Evolutionary conservation across 2,113 vertebrate species (phyloP).

Genomic region (Pagrus major): DNA sequence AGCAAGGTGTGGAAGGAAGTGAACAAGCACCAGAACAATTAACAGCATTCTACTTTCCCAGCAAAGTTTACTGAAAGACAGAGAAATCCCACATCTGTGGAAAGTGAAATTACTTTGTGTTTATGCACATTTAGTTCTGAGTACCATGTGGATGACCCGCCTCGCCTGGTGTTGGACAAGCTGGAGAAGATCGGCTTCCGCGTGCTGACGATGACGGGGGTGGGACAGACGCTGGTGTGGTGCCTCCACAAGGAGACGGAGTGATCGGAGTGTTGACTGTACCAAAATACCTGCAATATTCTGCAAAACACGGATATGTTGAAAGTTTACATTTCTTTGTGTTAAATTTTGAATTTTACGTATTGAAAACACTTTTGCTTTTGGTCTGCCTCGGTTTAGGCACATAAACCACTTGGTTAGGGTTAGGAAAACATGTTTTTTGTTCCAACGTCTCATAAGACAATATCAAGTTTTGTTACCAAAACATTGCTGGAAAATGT

Average conservation of each 20-base stretch:
- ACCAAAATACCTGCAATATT: background rate
- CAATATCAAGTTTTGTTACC: too few species aligned
- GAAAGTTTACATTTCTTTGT: too few species aligned
- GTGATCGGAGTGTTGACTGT: constrained; percentile 30
- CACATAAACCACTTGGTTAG: too few species aligned
- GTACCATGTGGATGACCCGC: constrained; percentile 92
- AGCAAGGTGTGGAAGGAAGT: constrained; percentile 78
- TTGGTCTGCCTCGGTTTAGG: too few species aligned
- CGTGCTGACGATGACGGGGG: constrained; percentile 93
- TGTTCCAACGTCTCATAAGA: too few species aligned
- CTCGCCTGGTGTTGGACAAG: constrained; percentile 94
- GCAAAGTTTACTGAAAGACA: constrained; percentile 59
- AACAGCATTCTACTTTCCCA: constrained; percentile 55
- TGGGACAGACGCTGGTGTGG: constrained; percentile 98
- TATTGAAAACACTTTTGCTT: too few species aligned
- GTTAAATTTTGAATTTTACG: too few species aligned
- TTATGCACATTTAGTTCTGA: constrained; percentile 87
- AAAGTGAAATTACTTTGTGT: constrained; percentile 53
- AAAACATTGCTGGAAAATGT: too few species aligned
- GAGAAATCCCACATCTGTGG: constrained; percentile 61
- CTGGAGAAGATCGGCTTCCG: constrained; percentile 92
- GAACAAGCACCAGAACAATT: constrained; percentile 73
- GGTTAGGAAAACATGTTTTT: too few species aligned
- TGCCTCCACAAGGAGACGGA: constrained; percentile 91
- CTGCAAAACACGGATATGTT: too few species aligned